Base-by-base conservation (phyloP, 1,140 invertebrate genomes). In the Drosophila insularis region DNA sequence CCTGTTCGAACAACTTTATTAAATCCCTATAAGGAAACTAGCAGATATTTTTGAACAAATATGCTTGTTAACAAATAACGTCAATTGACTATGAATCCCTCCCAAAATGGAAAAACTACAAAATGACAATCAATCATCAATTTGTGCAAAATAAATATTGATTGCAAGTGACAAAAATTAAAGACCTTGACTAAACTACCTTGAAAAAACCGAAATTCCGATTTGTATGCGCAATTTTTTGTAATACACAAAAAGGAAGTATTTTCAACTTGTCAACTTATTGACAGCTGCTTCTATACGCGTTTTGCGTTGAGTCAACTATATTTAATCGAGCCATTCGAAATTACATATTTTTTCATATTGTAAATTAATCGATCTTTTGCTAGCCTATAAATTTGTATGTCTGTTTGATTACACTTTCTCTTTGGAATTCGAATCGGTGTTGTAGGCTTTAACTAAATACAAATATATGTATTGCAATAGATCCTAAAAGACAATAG, bases 1-100 rank as follows among this genome's bases (percentile, higher is more conserved):
- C 32, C 8, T 10, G 32, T 35, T 19, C 32, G 14, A 58, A 58
- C 55, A 58, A 58, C 55, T 46, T 61, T 61, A 46, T 61, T 61
- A 61, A 40, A 23, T 13, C 59, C 40, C 23, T 14, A 40, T 23
- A 27, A 23, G 35, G 59, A 13, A 37, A 35, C 10, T 11, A 31
- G 55, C 37, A 43, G 27, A 31, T 67, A 63, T 66, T 32, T 17
- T 23, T 13, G 11, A 37, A 32, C 13, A 66, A 66, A 31, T 17
- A 35, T 58, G 17, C 17, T 58, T 58, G 55, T 56, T 56, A 32
- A 32, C 43, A 50, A 50, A 50, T 50, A 50, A 50, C 43, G 17
- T 50, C 5, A 46, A 46, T 46, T 7, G 8, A 8, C 43, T 19
- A 8, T 19, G 7, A 2, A 11, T 35, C 10, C 14, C 43, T 35